Evolutionary conservation across 2,888 invertebrate genomes (phyloP), one percentile per base, ranked within the genome.

Genomic region (Meteorus colon): DNA sequence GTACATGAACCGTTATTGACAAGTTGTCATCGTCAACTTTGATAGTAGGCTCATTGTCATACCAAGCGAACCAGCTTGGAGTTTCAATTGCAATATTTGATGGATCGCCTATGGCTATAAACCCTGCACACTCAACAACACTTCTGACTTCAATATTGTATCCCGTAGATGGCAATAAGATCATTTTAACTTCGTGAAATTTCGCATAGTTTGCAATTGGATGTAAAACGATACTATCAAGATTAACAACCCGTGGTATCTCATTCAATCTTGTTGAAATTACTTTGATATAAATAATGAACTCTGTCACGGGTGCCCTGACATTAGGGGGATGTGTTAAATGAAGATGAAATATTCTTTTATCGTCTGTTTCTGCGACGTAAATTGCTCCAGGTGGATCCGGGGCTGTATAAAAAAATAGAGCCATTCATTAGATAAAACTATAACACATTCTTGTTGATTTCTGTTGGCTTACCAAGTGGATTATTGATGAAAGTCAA

Each of bases 291-390:
- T 0, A 14, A 1, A 86, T 81, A 0, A 16, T 0, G 48, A 84
- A 86, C 51, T 51, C 37, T 0, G 48, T 14, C 0, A 86, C 27
- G 5, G 12, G 78, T 5, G 78, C 78, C 4, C 80, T 81, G 4
- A 82, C 77, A 60, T 0, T 76, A 73, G 78, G 79, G 0, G 85
- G 86, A 69, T 84, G 84, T 4, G 51, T 37, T 85, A 85, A 86
- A 0, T 48, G 73, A 0, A 82, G 1, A 5, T 78, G 59, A 0
- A 82, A 69, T 5, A 75, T 27, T 0, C 82, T 78, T 12, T 78
- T 78, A 14, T 78, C 74, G 0, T 75, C 45, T 10, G 5, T n/a
- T 62, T 71, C 19, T 8, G 27, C 6, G 3, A 29, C 27, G 10
- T 37, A 60, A 62, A 71, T 37, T 24, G n/a, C 55, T 14, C 19